Evolutionary conservation across 1,140 invertebrate species (phyloP).

Genomic region (Listronotus oregonensis): DNA sequence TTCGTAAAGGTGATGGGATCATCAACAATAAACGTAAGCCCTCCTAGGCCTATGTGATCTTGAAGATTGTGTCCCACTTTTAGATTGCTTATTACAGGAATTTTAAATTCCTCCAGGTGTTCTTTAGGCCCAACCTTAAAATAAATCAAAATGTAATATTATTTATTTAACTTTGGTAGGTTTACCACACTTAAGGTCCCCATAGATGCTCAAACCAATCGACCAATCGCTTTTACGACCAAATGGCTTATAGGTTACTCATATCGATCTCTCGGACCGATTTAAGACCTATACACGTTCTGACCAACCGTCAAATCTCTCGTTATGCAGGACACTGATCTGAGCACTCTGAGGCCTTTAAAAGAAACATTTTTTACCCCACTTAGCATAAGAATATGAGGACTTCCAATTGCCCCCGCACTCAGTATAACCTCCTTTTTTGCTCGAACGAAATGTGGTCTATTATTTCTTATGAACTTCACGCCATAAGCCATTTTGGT

Average conservation of each 20-base stretch:
- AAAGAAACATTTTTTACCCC: constrained; percentile 62
- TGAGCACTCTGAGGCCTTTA: too few species aligned
- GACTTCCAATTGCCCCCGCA: constrained; percentile 79
- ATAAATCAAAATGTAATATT: constrained; percentile 4
- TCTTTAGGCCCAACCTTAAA: constrained; percentile 72
- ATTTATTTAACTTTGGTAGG: constrained; percentile 4
- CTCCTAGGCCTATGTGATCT: constrained; percentile 83
- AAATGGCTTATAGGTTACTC: too few species aligned
- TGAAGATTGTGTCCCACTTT: constrained; percentile 84
- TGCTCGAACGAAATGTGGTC: constrained; percentile 67
- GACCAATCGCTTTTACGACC: too few species aligned
- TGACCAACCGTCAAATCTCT: too few species aligned
- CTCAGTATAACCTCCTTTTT: constrained; percentile 79
- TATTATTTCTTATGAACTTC: constrained; percentile 71
- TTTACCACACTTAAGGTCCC: too few species aligned
- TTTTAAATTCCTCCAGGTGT: constrained; percentile 75
- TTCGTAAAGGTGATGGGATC: constrained; percentile 80
- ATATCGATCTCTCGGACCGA: too few species aligned
- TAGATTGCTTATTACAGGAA: constrained; percentile 74
- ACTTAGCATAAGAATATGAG: constrained; percentile 87
- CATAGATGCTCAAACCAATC: too few species aligned
- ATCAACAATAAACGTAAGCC: constrained; percentile 80
- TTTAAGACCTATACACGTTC: too few species aligned
- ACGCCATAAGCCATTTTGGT: constrained; percentile 77
- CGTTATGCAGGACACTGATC: too few species aligned